phyloP scores from a whole-genome alignment of 2,113 vertebrate species.

The Nestor notabilis region DNA sequence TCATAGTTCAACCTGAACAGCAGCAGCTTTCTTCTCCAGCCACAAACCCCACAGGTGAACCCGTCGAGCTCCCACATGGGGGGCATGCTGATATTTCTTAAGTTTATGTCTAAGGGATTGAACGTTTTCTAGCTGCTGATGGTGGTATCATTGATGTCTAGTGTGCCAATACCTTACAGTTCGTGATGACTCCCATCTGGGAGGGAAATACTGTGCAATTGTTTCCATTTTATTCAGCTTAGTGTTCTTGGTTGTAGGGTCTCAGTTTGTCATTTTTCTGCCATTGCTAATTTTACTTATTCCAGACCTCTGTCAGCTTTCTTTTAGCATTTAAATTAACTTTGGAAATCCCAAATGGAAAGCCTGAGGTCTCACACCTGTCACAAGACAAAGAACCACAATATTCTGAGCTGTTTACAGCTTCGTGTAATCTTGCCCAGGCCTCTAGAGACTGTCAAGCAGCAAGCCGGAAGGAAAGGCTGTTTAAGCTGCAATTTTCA shows the following conservation, averaged over 20 bases:
- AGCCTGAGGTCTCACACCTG: not conserved
- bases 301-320: not conserved
- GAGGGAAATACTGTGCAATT: not conserved
- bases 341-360: not conserved
- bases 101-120: not conserved
- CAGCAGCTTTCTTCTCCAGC: not conserved
- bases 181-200: not conserved
- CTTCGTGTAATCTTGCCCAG: not conserved
- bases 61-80: not conserved
- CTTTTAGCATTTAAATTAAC: conserved; percentile 1
- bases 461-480: not conserved
- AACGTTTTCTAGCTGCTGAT: not conserved
- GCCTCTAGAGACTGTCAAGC: not conserved
- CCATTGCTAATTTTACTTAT: not conserved
- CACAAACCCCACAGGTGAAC: not conserved
- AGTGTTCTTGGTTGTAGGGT: not conserved
- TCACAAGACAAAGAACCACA: not conserved
- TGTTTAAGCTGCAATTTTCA: conserved; percentile 19
- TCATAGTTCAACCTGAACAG: not conserved
- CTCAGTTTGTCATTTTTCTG: not conserved
- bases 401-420: conserved; percentile 6
- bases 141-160: not conserved
- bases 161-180: not conserved
- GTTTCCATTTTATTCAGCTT: not conserved
- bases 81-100: not conserved